These are phyloP conservation scores for Gnathonemus echidnorhynchus DNA, from an alignment of 2,113 vertebrate species.

Conservation along the genomic window DNA sequence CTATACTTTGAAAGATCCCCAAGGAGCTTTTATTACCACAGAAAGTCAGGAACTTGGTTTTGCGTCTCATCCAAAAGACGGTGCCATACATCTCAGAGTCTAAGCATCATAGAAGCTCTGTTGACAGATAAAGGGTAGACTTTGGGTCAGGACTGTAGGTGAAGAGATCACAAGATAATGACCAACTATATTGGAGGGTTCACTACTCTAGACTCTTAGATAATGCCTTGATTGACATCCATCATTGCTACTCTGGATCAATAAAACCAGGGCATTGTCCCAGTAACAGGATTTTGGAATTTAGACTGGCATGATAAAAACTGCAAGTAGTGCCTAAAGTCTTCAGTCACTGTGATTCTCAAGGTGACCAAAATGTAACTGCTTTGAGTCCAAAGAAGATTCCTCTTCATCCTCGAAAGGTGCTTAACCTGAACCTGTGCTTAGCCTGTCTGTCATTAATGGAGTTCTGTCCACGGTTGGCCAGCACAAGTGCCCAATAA, in stretches of 20 bases:
- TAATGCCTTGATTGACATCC: neutral
- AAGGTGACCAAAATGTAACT: neutral
- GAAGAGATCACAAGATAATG: neutral
- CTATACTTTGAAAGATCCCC: neutral
- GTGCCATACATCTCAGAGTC: neutral
- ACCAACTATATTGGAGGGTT: neutral
- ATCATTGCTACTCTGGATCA: neutral
- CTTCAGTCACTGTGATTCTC: neutral
- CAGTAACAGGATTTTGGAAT: neutral
- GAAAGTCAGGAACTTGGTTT: neutral
- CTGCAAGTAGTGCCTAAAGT: neutral
- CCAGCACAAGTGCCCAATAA: neutral
- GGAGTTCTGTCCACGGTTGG: neutral
- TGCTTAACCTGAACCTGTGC: neutral
- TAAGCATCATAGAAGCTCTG: neutral
- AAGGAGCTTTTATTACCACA: neutral
- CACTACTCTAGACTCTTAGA: neutral
- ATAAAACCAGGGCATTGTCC: neutral
- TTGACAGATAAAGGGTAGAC: neutral
- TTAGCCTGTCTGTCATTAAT: neutral
- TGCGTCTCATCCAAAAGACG: neutral
- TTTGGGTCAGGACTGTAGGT: neutral
- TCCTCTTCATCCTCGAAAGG: neutral
- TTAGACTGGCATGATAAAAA: neutral
- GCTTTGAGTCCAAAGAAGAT: neutral